These are phyloP conservation scores for Epizoanthus fatuus DNA, from an alignment of 92 coral and sea anemone species.

Conservation along the genomic window DNA sequence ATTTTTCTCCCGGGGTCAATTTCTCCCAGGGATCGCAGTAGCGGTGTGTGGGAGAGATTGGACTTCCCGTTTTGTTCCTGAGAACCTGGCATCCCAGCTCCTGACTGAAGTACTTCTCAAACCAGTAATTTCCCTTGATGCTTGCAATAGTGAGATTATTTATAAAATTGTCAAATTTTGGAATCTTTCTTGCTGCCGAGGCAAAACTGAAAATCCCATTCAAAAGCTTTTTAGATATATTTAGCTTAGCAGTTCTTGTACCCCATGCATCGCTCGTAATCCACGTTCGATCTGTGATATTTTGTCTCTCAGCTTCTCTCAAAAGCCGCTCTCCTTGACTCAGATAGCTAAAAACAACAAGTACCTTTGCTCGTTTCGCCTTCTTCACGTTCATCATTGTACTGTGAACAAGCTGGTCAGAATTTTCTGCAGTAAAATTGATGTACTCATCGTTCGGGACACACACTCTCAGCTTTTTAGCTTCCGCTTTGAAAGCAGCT, in stretches of 20 bases:
- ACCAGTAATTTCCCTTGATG: conserved; percentile 76
- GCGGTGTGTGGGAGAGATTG: conserved; percentile 16
- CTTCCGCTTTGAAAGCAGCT: conserved; percentile 87
- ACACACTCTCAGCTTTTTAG: conserved; percentile 79
- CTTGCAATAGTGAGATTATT: conserved; percentile 56
- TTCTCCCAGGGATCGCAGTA: conserved; percentile 69
- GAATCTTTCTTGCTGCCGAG: conserved; percentile 68
- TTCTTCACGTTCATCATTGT: conserved; percentile 63
- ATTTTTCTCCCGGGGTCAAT: conserved; percentile 37
- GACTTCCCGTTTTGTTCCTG: not conserved
- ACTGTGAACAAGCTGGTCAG: conserved; percentile 58
- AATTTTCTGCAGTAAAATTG: conserved; percentile 75
- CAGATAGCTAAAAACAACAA: conserved; percentile 85
- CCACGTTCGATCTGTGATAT: conserved; percentile 89
- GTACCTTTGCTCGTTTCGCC: conserved; percentile 75
- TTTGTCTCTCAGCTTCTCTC: conserved; percentile 69
- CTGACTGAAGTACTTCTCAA: conserved; percentile 70
- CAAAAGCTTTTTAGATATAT: conserved; percentile 64
- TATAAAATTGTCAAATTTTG: conserved; percentile 62
- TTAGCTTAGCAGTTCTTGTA: conserved; percentile 52
- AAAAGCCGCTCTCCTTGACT: conserved; percentile 78
- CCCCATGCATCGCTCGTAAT: conserved; percentile 97
- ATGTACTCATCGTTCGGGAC: conserved; percentile 90
- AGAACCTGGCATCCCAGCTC: conserved; percentile 65
- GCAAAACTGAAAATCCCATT: conserved; percentile 87